phyloP scores from a whole-genome alignment of 2,797 vertebrate genomes.

The Urocyon cinereoargenteus region DNA sequence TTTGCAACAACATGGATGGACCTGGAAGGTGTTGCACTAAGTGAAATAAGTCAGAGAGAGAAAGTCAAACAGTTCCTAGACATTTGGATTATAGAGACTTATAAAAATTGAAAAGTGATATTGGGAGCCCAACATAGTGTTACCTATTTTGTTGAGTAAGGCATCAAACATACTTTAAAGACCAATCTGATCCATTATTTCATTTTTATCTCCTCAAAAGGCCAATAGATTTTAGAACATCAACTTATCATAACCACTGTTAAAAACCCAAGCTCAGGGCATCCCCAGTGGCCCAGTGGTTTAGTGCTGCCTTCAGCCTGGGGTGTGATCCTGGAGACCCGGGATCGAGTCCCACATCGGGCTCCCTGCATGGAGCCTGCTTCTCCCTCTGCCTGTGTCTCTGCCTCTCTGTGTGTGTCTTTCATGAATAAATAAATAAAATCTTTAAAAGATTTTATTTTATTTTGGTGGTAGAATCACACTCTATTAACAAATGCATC shows the following conservation, averaged over 20 bases:
- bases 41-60: neutral
- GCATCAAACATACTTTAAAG: slow-evolving; percentile 25
- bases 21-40: neutral
- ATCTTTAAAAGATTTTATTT: no score
- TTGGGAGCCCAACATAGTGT: neutral
- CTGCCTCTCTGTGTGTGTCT: no score
- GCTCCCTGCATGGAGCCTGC: no score
- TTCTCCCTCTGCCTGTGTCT: no score
- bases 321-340: no score
- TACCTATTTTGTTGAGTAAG: slow-evolving; percentile 3
- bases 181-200: neutral
- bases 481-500: neutral
- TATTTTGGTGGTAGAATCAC: neutral
- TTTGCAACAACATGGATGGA: neutral
- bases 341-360: no score
- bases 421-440: no score
- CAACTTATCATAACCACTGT: neutral
- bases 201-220: slow-evolving; percentile 50
- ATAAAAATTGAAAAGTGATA: slow-evolving; percentile 1
- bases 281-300: no score
- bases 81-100: neutral
- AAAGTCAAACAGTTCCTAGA: neutral
- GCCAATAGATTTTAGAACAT: slow-evolving; percentile 2
- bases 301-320: no score
- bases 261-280: slow-evolving; percentile 36